Percentiles rank a stretch among this genome's conserved stretches.
These are phyloP conservation scores for Indri indri DNA, from an alignment of 2,113 vertebrate genomes.

Conservation along the genomic window DNA sequence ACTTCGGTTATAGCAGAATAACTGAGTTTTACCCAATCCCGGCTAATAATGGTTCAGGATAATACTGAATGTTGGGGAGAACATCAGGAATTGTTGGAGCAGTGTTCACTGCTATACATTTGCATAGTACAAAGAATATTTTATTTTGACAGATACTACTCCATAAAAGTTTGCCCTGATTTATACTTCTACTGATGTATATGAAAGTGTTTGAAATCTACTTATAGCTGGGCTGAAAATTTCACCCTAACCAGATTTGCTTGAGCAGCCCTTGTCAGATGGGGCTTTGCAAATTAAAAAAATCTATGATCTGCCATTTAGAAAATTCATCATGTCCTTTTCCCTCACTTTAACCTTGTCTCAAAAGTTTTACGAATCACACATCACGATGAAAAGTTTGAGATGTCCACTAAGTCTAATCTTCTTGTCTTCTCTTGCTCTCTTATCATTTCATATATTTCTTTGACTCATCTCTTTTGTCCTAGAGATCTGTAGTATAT, in stretches of 20 bases:
- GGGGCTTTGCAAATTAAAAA: conserved; percentile 24
- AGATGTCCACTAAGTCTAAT: conserved; percentile 20
- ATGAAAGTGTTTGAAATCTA: not conserved
- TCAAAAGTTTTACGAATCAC: conserved; percentile 59
- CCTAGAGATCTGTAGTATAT: not conserved
- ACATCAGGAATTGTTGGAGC: not conserved
- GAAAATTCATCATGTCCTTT: conserved; percentile 57
- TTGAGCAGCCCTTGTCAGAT: conserved; percentile 46
- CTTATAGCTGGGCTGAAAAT: conserved; percentile 66
- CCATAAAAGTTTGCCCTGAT: not conserved
- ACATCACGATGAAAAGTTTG: conserved; percentile 16
- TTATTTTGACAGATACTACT: not conserved
- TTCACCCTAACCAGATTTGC: conserved; percentile 14
- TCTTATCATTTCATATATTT: conserved; percentile 26
- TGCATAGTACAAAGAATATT: not conserved
- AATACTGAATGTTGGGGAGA: not conserved
- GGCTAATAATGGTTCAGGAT: not conserved
- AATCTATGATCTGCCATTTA: conserved; percentile 41
- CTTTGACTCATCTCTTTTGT: conserved; percentile 26
- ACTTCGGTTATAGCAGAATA: not conserved
- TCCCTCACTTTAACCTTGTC: conserved; percentile 48
- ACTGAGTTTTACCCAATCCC: not conserved
- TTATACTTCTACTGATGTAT: not conserved
- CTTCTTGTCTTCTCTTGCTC: not conserved
- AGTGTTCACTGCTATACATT: not conserved